A percentile compares a stretch with the other conserved stretches of the same genome.
Evolutionary conservation across 2,113 vertebrate species (phyloP).

Genomic region (Rhadina sibilatrix): DNA sequence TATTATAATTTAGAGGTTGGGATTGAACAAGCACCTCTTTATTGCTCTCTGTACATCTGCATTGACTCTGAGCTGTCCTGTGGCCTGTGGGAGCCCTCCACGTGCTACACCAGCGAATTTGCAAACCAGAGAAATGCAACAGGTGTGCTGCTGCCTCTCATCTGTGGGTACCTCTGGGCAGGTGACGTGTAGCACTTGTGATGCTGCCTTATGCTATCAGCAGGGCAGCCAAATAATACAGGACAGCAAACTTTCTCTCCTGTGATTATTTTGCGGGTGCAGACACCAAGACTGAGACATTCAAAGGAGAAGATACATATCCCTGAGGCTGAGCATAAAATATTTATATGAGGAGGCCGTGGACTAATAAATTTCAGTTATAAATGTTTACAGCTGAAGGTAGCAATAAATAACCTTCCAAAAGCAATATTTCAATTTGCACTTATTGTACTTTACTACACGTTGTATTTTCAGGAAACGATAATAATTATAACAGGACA

Average conservation of each 20-base stretch:
- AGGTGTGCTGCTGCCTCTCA: neutral
- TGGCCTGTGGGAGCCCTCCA: neutral
- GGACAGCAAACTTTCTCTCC: constrained; percentile 52
- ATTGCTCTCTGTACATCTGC: neutral
- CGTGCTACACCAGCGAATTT: rapidly evolving
- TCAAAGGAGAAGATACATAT: constrained; percentile 70
- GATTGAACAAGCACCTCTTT: neutral
- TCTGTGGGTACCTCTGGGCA: neutral
- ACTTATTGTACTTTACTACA: constrained; percentile 64
- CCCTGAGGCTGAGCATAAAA: constrained; percentile 76
- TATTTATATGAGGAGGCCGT: constrained; percentile 74
- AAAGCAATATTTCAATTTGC: constrained; percentile 73
- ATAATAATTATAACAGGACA: constrained; percentile 69
- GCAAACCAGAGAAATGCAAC: neutral
- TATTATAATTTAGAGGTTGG: neutral
- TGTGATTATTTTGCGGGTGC: constrained; percentile 64
- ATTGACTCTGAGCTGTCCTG: neutral
- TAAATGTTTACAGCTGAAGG: constrained; percentile 74
- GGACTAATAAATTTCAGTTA: constrained; percentile 77
- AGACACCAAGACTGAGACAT: constrained; percentile 66
- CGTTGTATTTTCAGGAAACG: constrained; percentile 71
- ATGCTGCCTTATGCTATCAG: neutral
- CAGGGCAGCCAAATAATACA: constrained; percentile 47
- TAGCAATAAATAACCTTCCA: constrained; percentile 76
- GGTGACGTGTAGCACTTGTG: neutral